Base-by-base conservation (phyloP, 1,140 invertebrate species). In the Anastrepha ludens region DNA sequence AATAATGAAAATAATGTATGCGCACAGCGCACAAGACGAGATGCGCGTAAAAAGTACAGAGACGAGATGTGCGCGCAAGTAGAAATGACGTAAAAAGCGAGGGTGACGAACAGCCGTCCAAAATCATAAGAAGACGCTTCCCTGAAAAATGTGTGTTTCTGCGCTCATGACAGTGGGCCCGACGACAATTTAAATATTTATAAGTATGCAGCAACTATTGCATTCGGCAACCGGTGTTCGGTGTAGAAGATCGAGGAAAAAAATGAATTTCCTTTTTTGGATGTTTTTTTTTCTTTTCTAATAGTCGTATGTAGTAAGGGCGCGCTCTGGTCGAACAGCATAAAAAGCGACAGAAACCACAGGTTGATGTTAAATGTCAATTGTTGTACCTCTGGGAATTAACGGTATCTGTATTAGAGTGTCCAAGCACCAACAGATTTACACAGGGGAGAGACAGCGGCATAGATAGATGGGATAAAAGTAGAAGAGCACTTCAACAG, bases 301-400 rank as follows among this genome's bases (percentile, higher is more conserved):
- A 8, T 81, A 11, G 7, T 20, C 55, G 50, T n/a, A 20, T 17
- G 74, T 11, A 70, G 70, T 4, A n/a, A 17, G 7, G 47, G 6
- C n/a, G 8, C 74, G 50, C n/a, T n/a, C 74, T 47, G 47, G 44
- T 58, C 74, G 47, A 55, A 47, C 44, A 81, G 9, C 74, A 55
- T 2, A 20, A 29, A 7, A 29, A 81, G 47, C n/a, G 2, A 50
- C 47, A 55, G 47, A 81, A 81, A 86, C 85, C 85, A 86, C 85
- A 86, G 85, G 85, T 86, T 86, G 85, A 86, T 60, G 85, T 86
- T 86, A 86, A 62, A 86, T 86, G 85, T 86, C 85, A 86, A 86
- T 86, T 65, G 29, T 44, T 86, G 39, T n/a, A 62, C 85, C 85
- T 50, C 85, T 65, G 58, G 39, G 85, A n/a, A 58, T 44, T 50